Evolutionary conservation across 2,797 vertebrate species (phyloP).

Genomic region (Pantherophis vulpinus): DNA sequence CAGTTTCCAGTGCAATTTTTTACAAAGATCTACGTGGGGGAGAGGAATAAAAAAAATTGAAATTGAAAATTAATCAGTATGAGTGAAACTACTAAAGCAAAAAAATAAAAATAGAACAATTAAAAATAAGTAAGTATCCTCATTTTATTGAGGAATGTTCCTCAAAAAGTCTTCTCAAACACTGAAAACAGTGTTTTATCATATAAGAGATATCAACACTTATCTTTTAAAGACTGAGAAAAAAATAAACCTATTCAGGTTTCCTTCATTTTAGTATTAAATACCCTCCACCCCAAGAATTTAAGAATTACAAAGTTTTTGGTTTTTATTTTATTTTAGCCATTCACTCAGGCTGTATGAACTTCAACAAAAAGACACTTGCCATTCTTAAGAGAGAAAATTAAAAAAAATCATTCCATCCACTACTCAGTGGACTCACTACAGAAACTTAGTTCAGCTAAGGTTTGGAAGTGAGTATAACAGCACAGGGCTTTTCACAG

Average conservation of each 20-base stretch:
- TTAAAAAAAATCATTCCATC: conserved; percentile 3
- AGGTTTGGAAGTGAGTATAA: neutral
- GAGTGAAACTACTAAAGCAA: neutral
- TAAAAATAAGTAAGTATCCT: neutral
- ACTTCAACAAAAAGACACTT: conserved; percentile 43
- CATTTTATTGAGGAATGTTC: neutral
- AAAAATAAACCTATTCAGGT: neutral
- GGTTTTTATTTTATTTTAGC: conserved; percentile 56
- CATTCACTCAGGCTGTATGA: conserved; percentile 54
- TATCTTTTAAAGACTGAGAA: conserved; percentile 42
- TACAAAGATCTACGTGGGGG: neutral
- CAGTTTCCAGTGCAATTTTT: neutral
- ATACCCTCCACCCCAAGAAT: conserved; percentile 42
- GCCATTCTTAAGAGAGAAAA: conserved; percentile 14
- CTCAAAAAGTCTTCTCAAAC: conserved; percentile 41
- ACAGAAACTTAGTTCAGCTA: neutral
- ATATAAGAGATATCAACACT: conserved; percentile 53
- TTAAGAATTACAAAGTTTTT: conserved; percentile 52
- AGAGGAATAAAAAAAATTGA: neutral
- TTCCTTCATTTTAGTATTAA: neutral
- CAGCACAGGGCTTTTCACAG: conserved; percentile 1
- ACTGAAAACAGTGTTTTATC: conserved; percentile 57
- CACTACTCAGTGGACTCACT: conserved; percentile 15
- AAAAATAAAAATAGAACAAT: neutral
- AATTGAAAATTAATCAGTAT: neutral